Evolutionary conservation across 30 jellyfish, hydroid and myxozoan species (phyloP), one percentile per base, ranked within the genome.

Genomic region (Pelagia noctiluca): DNA sequence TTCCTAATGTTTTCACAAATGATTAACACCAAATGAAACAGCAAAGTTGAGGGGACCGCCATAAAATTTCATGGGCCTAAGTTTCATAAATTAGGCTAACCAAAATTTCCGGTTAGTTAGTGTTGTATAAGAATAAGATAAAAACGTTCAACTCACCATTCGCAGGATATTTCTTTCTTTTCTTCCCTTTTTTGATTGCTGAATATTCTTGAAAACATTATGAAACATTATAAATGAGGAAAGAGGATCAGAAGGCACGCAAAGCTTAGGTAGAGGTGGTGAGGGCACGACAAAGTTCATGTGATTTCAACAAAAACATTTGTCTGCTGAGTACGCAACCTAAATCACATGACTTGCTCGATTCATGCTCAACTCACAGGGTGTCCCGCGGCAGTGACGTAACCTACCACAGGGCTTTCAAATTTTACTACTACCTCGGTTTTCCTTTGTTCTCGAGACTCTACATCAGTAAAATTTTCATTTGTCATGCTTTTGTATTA

Each of bases 151-250:
- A 49, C 95, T 61, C 33, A 85, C 95, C 95, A 85, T 60, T 73
- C 88, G 53, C 88, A 85, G 50, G 88, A 78, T 25, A 12, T 33
- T 48, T 85, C 95, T 50, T 85, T 85, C 72, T 85, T 85, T 60
- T 74, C 95, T 47, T 85, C 95, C 50, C 48, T 61, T 35, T 74
- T 85, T 23, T 74, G 95, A 37, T 63, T 35, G 22, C 75, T 34
- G 71, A 85, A 85, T 23, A 85, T 38, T 75, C 95, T 72, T 2
- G 95, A 85, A 31, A 85, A 85, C 95, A 85, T 85, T 30, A 19
- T 63, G 78, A 64, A 66, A 23, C 91, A 81, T 81, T 5, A 52
- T 3, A 52, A 52, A 4, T 19, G 16, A 25, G 68, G 26, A 30
- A 8, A 52, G 26, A 52, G 68, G 82, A 60, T 48, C 36, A 62